Conservation (phyloP, 2,797 vertebrate genomes). For the Acridotheres tristis region DNA sequence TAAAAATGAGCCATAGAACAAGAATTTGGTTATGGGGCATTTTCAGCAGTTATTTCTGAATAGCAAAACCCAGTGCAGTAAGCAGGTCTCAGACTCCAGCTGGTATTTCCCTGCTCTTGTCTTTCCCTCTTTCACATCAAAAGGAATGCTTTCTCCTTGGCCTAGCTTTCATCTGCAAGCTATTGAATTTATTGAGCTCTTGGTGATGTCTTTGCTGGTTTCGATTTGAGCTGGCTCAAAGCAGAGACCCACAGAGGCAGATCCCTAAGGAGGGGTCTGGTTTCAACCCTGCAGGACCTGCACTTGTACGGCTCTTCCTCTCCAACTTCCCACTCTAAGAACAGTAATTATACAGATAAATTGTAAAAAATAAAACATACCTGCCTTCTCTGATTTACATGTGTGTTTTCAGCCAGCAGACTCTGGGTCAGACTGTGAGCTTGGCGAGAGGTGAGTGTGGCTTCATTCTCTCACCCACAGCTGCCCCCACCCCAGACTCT, state of each 20-base stretch:
- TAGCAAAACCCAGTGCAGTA: not conserved
- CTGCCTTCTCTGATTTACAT: conserved; percentile 49
- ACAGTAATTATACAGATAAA: not conserved
- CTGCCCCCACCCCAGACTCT: not conserved
- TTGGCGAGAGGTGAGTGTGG: conserved; percentile 70
- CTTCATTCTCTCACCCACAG: fast-evolving
- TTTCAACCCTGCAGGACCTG: not conserved
- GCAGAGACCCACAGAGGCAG: fast-evolving
- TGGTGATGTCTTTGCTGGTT: not conserved
- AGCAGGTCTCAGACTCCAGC: not conserved
- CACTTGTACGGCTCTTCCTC: not conserved
- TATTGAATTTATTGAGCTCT: not conserved
- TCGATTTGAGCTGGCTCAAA: not conserved
- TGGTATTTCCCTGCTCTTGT: not conserved
- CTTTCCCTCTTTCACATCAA: not conserved
- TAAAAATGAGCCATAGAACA: not conserved
- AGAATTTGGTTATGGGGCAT: not conserved
- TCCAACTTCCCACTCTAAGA: not conserved
- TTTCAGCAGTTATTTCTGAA: not conserved
- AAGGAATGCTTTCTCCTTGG: not conserved
- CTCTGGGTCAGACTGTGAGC: conserved; percentile 46
- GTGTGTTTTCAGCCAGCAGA: conserved; percentile 74
- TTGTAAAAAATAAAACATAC: not conserved
- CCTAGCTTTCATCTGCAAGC: conserved; percentile 8
- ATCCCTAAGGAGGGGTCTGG: not conserved